Evolutionary conservation across 2,113 vertebrate genomes (phyloP).

Genomic region (Anas platyrhynchos): DNA sequence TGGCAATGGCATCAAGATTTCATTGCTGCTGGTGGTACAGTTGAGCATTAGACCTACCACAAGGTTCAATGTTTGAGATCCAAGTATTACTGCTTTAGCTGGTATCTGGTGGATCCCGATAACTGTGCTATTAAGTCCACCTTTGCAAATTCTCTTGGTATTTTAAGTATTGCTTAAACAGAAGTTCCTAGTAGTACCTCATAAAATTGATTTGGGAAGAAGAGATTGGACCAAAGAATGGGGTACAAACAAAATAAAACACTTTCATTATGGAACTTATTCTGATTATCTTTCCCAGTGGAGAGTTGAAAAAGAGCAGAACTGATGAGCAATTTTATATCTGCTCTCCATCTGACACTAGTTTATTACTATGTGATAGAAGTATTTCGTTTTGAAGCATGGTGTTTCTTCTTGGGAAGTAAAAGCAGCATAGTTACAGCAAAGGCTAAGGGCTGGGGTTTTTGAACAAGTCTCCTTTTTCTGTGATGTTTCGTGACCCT

Average conservation of each 20-base stretch:
- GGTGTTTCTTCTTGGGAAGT: constrained; percentile 8
- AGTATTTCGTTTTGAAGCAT: constrained; percentile 17
- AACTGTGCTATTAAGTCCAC: background rate
- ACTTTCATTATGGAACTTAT: background rate
- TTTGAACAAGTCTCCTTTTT: constrained; percentile 14
- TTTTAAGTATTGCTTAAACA: background rate
- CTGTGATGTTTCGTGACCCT: constrained; percentile 11
- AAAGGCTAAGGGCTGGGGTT: constrained; percentile 7
- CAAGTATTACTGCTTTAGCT: background rate
- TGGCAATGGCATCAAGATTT: background rate
- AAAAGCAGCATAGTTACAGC: background rate
- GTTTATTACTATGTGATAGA: background rate
- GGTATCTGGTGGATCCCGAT: background rate
- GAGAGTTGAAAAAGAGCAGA: background rate
- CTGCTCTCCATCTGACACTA: background rate
- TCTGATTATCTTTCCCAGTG: background rate
- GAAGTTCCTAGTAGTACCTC: background rate
- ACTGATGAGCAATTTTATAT: background rate
- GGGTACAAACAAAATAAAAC: background rate
- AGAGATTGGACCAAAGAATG: background rate
- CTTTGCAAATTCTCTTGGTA: background rate
- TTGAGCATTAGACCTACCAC: background rate
- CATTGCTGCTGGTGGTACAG: background rate
- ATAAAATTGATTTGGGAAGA: background rate
- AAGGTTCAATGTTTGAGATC: background rate